Base-by-base conservation (phyloP, 2,113 vertebrate species). In the Lipophrys pholis region DNA sequence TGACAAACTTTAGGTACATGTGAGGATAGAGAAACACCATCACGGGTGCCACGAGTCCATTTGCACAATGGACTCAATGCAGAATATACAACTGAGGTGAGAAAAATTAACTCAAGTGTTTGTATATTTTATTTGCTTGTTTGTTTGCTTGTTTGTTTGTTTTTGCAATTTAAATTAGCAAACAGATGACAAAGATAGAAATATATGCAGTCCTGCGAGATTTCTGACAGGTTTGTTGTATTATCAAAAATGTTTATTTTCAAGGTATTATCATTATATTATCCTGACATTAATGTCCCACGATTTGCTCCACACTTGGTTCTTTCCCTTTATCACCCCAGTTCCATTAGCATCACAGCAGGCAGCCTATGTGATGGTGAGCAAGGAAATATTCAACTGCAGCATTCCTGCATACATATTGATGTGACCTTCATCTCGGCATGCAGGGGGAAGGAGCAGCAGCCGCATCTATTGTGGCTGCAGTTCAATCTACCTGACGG, bases 361-460 rank as follows among this genome's bases (percentile, higher is more conserved):
- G 12, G 35, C 21, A 30, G 21, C 21, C 21, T n/a, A 14, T 52
- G 11, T 30, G 14, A 42, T 50, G 3, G 3, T 11, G 63, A 50
- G 49, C 9, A 14, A 45, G 55, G 40, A 56, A 57, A 50, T 11
- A 40, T 56, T 43, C n/a, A 64, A 36, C n/a, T 58, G 14, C 16
- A 35, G 43, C n/a, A 5, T 50, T 53, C 48, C 16, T 51, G 50
- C 45, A 66, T 67, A 49, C 66, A 62, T 58, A 83, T 41, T 49
- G 68, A 76, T 72, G 54, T 84, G 73, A 80, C 69, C 69, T 53
- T 76, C 40, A 41, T 17, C 51, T 30, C 16, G 0, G 41, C 5
- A 49, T 41, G 40, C 11, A 54, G 51, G 35, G n/a, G 8, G 52
- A 75, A 30, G 15, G 58, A 48, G 17, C 16, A 42, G 48, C 14